These are phyloP conservation scores for Drosophila pseudotakahashii DNA, from an alignment of 2,888 invertebrate species.

Conservation along the genomic window DNA sequence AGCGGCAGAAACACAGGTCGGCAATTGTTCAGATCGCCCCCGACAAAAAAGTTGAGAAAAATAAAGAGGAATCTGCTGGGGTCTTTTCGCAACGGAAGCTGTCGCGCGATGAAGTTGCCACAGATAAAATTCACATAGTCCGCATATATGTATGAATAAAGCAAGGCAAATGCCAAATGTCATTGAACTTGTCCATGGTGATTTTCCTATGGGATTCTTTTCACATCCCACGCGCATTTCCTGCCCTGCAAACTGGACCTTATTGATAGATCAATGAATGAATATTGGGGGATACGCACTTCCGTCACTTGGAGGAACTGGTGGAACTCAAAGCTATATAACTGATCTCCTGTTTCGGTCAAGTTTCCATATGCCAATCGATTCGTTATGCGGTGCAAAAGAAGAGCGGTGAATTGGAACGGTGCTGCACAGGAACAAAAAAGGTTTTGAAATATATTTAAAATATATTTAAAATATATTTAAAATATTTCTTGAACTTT, in stretches of 20 bases:
- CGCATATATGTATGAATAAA: background rate
- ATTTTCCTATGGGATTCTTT: background rate
- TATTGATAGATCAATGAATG: constrained; percentile 73
- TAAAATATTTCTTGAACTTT: too few species aligned
- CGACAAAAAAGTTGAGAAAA: constrained; percentile 34
- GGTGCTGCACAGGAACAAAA: background rate
- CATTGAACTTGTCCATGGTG: constrained; percentile 1
- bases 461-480: too few species aligned
- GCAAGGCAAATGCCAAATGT: constrained; percentile 27
- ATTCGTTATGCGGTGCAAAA: constrained; percentile 62
- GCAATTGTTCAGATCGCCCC: constrained; percentile 61
- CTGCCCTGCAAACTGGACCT: constrained; percentile 39
- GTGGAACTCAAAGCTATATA: background rate
- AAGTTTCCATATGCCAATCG: constrained; percentile 50
- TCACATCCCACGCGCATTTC: constrained; percentile 67
- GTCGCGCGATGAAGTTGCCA: constrained; percentile 44
- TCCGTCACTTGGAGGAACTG: constrained; percentile 51
- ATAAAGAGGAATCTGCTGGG: constrained; percentile 5
- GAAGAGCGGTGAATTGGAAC: constrained; percentile 45
- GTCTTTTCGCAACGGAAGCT: constrained; percentile 66
- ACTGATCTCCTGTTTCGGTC: constrained; percentile 22
- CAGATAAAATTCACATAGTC: constrained; percentile 56
- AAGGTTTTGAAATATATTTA: too few species aligned
- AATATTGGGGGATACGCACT: constrained; percentile 68
- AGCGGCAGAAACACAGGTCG: constrained; percentile 9